Conservation (phyloP, 2,113 vertebrate species). For the Pongo pygmaeus region DNA sequence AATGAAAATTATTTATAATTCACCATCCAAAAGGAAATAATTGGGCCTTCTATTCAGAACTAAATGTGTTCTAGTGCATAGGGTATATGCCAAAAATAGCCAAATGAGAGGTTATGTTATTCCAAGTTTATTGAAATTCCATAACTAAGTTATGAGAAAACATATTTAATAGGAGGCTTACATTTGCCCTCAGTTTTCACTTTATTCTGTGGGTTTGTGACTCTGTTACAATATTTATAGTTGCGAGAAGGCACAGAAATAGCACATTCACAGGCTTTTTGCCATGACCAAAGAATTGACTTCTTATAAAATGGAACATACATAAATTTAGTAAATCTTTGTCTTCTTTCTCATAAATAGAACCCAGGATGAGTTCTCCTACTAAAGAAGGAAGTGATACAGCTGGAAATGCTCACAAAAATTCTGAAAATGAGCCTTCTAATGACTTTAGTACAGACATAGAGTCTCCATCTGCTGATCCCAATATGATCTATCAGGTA, state of each 20-base stretch:
- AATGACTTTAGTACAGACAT: not conserved
- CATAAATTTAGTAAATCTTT: not conserved
- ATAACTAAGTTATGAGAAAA: not conserved
- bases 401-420: not conserved
- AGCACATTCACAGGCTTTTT: not conserved
- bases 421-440: not conserved
- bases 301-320: not conserved
- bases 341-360: not conserved
- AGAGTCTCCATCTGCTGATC: not conserved
- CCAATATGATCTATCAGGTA: not conserved
- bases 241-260: not conserved
- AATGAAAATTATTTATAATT: not conserved
- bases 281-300: not conserved
- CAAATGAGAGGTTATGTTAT: not conserved
- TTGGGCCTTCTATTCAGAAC: not conserved
- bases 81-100: not conserved
- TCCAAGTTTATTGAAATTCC: not conserved
- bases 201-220: not conserved
- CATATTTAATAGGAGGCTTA: not conserved
- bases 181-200: not conserved
- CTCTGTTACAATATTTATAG: not conserved
- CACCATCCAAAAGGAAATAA: not conserved
- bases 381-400: not conserved
- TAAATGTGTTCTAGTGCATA: not conserved
- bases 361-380: conserved; percentile 29